Evolutionary conservation across 2,797 vertebrate species (phyloP), one percentile per base, ranked within the genome.

Genomic region (Coregonus sp.): DNA sequence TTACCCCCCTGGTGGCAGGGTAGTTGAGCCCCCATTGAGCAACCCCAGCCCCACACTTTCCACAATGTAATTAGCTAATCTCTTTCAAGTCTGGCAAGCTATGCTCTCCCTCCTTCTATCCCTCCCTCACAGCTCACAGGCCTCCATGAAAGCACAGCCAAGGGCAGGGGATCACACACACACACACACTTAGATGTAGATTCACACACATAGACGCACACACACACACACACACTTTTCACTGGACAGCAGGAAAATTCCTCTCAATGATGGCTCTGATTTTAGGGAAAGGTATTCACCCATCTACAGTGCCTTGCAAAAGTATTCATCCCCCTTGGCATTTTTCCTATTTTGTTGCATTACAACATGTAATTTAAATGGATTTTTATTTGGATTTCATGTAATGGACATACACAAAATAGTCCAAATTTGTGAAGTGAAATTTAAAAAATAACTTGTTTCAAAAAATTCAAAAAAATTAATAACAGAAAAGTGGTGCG

Each of bases 11-110:
- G 37, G 40, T 74, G 73, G 76, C 70, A 72, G 59, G 2, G 40
- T 47, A 47, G 40, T 47, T 47, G 40, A 84, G 68, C 78, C 5
- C 76, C 81, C 67, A 80, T 89, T 92, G 76, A 91, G 88, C 54
- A 81, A 33, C 66, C 73, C 67, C 5, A n/a, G 56, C 6, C 4
- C 6, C 77, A 76, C 77, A 78, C 83, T 86, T 89, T 89, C 83
- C 88, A 84, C 85, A 89, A 85, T 85, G 79, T 86, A 75, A 79
- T 54, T 69, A 82, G 50, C 79, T 82, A 77, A 78, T 81, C 81
- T 16, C 59, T 83, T 82, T 85, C 83, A 80, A 78, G 85, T 76
- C 78, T 81, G 82, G 40, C 40, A 47, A 47, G 40, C 40, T 12
- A 78, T 72, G 83, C 79, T 75, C 50, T 56, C 68, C 75, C 72